A percentile compares a stretch with the other conserved stretches of the same genome.
These are phyloP conservation scores for Caenorhabditis zanzibari DNA, from an alignment of 2,888 invertebrate genomes.

Conservation along the genomic window DNA sequence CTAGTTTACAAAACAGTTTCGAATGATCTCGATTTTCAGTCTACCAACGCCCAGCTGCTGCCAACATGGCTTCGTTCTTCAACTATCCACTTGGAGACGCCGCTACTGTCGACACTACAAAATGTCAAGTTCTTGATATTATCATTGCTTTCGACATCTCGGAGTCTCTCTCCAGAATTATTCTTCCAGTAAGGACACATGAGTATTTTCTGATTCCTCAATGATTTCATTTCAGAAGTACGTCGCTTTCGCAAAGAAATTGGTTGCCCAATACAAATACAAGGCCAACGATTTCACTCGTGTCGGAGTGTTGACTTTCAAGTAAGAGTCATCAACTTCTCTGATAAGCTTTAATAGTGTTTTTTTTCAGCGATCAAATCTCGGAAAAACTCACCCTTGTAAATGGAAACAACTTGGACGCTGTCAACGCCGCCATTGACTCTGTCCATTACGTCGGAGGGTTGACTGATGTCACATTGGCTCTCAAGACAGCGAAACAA, in stretches of 20 bases:
- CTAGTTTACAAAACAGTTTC: neutral
- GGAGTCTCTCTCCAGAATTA: conserved; percentile 57
- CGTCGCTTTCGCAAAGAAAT: conserved; percentile 39
- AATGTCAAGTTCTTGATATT: conserved; percentile 62
- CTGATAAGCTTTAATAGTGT: neutral
- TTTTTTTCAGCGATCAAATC: conserved; percentile 30
- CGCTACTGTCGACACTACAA: conserved; percentile 32
- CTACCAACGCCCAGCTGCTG: conserved; percentile 26
- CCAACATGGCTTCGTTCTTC: neutral
- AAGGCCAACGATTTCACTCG: conserved; percentile 40
- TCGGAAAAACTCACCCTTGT: conserved; percentile 21
- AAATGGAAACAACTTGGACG: conserved; percentile 41
- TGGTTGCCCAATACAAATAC: conserved; percentile 60
- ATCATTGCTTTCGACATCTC: conserved; percentile 62
- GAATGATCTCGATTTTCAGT: conserved; percentile 24
- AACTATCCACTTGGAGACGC: conserved; percentile 15
- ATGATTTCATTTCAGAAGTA: conserved; percentile 31
- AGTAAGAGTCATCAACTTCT: conserved; percentile 8
- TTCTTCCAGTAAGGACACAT: conserved; percentile 33
- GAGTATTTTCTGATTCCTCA: neutral
- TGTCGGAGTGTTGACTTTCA: conserved; percentile 59
- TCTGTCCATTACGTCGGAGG: conserved; percentile 52
- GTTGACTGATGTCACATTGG: conserved; percentile 56
- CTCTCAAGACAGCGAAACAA: conserved; percentile 25
- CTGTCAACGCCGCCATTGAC: conserved; percentile 34